A percentile compares a stretch with the other conserved stretches of the same genome.
Conservation (phyloP, 2,797 vertebrate genomes). For the Mormyrus proboscirostris region DNA sequence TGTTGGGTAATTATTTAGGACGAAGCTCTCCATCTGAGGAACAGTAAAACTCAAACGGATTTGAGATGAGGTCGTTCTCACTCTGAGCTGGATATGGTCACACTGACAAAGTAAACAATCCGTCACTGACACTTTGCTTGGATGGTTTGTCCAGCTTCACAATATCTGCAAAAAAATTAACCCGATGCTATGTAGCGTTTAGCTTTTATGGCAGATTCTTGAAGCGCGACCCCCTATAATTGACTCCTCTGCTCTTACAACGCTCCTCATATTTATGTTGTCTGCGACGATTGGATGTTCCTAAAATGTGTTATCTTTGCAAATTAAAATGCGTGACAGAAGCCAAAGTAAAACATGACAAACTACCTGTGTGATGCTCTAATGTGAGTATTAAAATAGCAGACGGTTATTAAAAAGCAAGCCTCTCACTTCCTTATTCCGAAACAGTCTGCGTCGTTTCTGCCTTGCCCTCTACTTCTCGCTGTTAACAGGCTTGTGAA, state of each 20-base stretch:
- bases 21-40: not conserved
- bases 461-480: not conserved
- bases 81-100: not conserved
- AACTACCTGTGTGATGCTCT: not conserved
- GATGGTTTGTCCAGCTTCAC: not conserved
- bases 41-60: not conserved
- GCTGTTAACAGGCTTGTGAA: not conserved
- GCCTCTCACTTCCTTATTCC: not conserved
- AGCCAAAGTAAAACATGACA: not conserved
- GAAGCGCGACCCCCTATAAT: not conserved
- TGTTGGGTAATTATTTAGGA: conserved; percentile 1
- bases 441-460: not conserved
- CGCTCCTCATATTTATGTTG: not conserved
- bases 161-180: not conserved
- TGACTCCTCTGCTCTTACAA: not conserved
- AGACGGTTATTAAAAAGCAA: not conserved
- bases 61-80: not conserved
- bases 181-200: not conserved
- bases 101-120: not conserved
- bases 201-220: not conserved
- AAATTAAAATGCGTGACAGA: not conserved
- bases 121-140: not conserved
- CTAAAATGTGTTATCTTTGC: not conserved
- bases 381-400: not conserved
- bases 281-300: not conserved